Conservation (phyloP, 2,888 invertebrate species). For the Phorcus lineatus region DNA sequence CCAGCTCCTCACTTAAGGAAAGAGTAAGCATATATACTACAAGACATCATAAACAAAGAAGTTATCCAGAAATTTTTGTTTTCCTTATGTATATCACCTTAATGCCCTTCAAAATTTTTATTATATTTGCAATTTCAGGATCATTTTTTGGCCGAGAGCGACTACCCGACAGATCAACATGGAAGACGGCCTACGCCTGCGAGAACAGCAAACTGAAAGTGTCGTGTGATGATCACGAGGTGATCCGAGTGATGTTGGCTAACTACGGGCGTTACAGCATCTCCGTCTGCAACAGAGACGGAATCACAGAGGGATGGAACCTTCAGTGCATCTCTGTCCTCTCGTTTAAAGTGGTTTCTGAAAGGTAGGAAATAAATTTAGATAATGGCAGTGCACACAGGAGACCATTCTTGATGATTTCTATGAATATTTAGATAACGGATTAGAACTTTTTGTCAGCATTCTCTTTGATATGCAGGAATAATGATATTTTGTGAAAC, state of each 20-base stretch:
- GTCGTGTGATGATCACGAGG: constrained; percentile 88
- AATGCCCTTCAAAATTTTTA: too few species aligned
- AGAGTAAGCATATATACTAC: too few species aligned
- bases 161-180: background rate
- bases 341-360: constrained; percentile 90
- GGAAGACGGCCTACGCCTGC: constrained; percentile 91
- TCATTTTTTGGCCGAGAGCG: background rate
- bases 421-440: too few species aligned
- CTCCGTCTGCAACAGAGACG: constrained; percentile 96
- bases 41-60: too few species aligned
- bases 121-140: background rate
- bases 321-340: constrained; percentile 95
- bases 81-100: too few species aligned
- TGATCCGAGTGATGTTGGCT: constrained; percentile 92
- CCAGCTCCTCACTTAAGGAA: too few species aligned
- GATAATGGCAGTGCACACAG: too few species aligned
- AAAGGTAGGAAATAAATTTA: constrained; percentile 82
- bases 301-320: constrained; percentile 93
- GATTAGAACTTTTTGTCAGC: too few species aligned
- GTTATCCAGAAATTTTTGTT: too few species aligned
- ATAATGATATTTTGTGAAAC: too few species aligned
- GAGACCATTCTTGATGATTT: too few species aligned
- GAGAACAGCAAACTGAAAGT: constrained; percentile 93
- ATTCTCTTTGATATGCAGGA: too few species aligned
- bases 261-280: constrained; percentile 95